These are phyloP conservation scores for Chymomyza caudatula DNA, from an alignment of 2,888 invertebrate genomes.

Conservation along the genomic window DNA sequence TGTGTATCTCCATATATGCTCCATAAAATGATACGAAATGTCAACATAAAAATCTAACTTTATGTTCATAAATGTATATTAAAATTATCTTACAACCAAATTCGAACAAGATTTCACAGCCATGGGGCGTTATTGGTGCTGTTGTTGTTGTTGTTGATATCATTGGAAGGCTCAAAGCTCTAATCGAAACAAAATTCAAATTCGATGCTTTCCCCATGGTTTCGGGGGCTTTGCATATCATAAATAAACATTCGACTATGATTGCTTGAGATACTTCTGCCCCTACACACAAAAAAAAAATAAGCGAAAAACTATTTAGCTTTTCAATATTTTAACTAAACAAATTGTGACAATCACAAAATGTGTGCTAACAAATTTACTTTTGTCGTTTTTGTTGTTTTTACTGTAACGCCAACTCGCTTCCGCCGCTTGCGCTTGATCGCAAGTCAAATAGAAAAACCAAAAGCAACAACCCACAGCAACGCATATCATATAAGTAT, in stretches of 20 bases:
- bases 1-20: not conserved
- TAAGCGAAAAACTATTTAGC: constrained; percentile 38
- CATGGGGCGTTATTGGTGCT: not conserved
- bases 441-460: not conserved
- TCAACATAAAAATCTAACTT: not conserved
- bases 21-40: not conserved
- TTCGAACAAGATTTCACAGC: constrained; percentile 29
- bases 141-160: not conserved
- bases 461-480: constrained; percentile 15
- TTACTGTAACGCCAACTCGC: constrained; percentile 50
- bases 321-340: constrained; percentile 45
- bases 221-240: constrained; percentile 45
- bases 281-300: not conserved
- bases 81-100: constrained; percentile 47
- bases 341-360: constrained; percentile 51
- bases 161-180: constrained; percentile 37
- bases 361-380: constrained; percentile 1
- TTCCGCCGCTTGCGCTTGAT: constrained; percentile 39
- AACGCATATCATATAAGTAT: not conserved
- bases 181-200: constrained; percentile 26
- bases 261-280: constrained; percentile 20
- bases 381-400: not conserved
- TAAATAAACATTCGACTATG: constrained; percentile 5
- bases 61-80: constrained; percentile 47
- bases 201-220: constrained; percentile 43